Conservation (phyloP, 2,797 vertebrate species). For the Danio jaintianensis region DNA sequence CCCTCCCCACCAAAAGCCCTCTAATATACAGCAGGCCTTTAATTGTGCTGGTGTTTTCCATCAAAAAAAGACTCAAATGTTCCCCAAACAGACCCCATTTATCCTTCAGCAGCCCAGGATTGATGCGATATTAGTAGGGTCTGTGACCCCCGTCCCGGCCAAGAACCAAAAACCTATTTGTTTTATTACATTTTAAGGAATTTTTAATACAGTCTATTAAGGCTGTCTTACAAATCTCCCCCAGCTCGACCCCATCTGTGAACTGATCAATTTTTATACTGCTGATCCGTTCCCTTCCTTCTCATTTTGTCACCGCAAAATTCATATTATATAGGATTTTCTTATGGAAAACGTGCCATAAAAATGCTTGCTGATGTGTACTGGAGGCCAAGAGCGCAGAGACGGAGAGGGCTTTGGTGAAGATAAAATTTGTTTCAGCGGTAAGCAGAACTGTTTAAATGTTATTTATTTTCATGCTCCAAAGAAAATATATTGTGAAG, state of each 20-base stretch:
- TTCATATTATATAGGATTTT: slow-evolving; percentile 95
- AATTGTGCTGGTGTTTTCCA: slow-evolving; percentile 78
- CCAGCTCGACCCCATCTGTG: slow-evolving; percentile 89
- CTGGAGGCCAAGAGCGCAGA: slow-evolving; percentile 83
- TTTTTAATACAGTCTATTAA: slow-evolving; percentile 99
- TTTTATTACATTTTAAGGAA: slow-evolving; percentile 93
- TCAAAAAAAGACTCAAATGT: slow-evolving; percentile 81
- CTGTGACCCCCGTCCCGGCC: slow-evolving; percentile 63
- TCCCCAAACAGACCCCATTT: slow-evolving; percentile 74
- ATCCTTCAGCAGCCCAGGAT: slow-evolving; percentile 74
- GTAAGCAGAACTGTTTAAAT: slow-evolving; percentile 99
- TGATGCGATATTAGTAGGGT: slow-evolving; percentile 74
- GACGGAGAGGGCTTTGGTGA: slow-evolving; percentile 87
- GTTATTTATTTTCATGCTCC: slow-evolving; percentile 99
- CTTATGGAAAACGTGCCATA: slow-evolving; percentile 94
- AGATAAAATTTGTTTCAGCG: slow-evolving; percentile 99
- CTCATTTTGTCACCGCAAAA: slow-evolving; percentile 98
- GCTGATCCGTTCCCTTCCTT: slow-evolving; percentile 93
- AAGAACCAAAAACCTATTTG: slow-evolving; percentile 75
- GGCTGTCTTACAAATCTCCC: slow-evolving; percentile 99
- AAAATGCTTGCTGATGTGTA: slow-evolving; percentile 89
- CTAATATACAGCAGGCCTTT: slow-evolving; percentile 80
- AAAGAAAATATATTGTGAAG: slow-evolving; percentile 99
- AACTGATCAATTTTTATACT: slow-evolving; percentile 99
- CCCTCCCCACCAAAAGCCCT: slow-evolving; percentile 64